Conservation (phyloP, 2,888 invertebrate genomes). For the Abscondita cerata region DNA sequence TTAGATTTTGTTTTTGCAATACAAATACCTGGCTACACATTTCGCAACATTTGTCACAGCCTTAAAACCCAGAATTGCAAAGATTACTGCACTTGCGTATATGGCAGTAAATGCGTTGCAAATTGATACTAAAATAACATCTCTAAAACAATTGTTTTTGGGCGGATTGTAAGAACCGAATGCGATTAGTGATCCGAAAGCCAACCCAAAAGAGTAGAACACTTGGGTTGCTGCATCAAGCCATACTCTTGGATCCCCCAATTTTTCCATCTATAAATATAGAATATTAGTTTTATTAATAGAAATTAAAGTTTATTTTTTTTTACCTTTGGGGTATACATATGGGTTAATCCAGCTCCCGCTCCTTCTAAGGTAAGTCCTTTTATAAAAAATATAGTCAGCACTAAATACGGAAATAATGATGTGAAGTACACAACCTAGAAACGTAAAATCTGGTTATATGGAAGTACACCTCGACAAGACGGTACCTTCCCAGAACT, state of each 20-base stretch:
- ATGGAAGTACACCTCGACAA: neutral
- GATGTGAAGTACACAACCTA: conserved; percentile 96
- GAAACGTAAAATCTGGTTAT: conserved; percentile 40
- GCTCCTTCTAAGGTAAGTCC: conserved; percentile 90
- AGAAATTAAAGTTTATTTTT: neutral
- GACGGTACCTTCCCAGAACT: conserved; percentile 86
- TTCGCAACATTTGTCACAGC: conserved; percentile 89
- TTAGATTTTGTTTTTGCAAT: conserved; percentile 1
- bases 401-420: conserved; percentile 91
- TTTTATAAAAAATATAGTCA: conserved; percentile 92
- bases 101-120: conserved; percentile 94
- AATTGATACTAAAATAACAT: conserved; percentile 88
- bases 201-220: conserved; percentile 94
- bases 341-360: conserved; percentile 83
- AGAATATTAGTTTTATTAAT: conserved; percentile 21
- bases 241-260: conserved; percentile 91
- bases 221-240: conserved; percentile 96
- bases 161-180: conserved; percentile 96
- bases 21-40: conserved; percentile 73
- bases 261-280: conserved; percentile 75
- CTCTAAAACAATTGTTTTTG: conserved; percentile 93
- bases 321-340: conserved; percentile 89
- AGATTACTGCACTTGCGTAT: conserved; percentile 94
- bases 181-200: conserved; percentile 94
- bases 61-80: conserved; percentile 95